Evolutionary conservation across 2,888 invertebrate genomes (phyloP).

Genomic region (Orthonevra nobilis): DNA sequence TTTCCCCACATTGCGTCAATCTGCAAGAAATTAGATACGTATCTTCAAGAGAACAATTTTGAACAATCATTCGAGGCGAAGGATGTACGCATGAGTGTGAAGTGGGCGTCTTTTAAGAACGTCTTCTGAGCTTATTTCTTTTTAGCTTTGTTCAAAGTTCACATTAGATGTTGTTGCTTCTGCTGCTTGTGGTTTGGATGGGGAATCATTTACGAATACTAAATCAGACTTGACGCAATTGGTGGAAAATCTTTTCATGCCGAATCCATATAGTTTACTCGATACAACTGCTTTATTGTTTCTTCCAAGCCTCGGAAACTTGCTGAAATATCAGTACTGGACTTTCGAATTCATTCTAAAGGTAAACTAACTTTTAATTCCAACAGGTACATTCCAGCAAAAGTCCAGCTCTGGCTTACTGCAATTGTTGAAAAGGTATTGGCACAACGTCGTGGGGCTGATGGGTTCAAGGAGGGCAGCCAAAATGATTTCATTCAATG

Average conservation of each 20-base stretch:
- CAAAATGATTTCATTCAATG: conserved; percentile 74
- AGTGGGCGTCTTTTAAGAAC: neutral
- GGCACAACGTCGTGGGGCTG: conserved; percentile 47
- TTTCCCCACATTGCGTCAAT: conserved; percentile 72
- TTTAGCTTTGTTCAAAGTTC: conserved; percentile 74
- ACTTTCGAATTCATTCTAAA: neutral
- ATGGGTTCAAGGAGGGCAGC: too few species aligned
- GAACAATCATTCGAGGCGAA: conserved; percentile 73
- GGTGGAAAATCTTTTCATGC: conserved; percentile 73
- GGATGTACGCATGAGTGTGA: conserved; percentile 59
- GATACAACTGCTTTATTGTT: conserved; percentile 74
- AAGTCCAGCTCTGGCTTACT: conserved; percentile 72
- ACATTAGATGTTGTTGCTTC: conserved; percentile 76
- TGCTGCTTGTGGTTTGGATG: conserved; percentile 74
- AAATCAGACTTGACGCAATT: conserved; percentile 72
- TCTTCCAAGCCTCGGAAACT: conserved; percentile 72
- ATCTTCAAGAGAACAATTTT: conserved; percentile 56
- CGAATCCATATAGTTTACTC: conserved; percentile 72
- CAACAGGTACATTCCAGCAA: conserved; percentile 73
- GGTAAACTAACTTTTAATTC: neutral
- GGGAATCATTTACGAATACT: conserved; percentile 70
- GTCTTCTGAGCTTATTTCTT: neutral
- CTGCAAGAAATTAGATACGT: conserved; percentile 71
- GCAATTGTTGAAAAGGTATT: conserved; percentile 70
- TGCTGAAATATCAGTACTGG: conserved; percentile 73